Conservation (phyloP, 2,113 vertebrate genomes). For the Falcunculus frontatus region DNA sequence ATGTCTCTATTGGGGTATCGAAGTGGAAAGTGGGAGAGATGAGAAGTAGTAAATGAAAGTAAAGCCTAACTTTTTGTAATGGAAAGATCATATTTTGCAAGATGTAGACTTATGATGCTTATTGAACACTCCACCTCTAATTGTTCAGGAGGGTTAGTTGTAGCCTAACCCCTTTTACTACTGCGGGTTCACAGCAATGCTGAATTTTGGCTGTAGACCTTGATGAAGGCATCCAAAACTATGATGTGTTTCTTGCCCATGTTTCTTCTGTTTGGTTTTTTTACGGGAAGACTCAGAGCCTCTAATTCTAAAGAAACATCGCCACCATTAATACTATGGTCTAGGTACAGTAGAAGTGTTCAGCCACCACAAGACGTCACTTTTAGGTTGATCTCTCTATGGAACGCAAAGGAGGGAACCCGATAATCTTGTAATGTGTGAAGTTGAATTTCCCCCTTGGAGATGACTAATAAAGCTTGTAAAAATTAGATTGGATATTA, state of each 20-base stretch:
- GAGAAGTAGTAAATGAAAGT: neutral
- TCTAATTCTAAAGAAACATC: neutral
- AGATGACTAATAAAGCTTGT: neutral
- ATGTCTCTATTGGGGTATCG: neutral
- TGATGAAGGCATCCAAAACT: neutral
- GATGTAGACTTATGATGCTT: neutral
- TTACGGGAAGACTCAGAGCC: neutral
- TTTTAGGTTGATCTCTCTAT: neutral
- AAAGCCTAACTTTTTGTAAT: neutral
- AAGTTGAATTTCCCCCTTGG: neutral
- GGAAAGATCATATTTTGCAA: neutral
- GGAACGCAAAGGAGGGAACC: neutral
- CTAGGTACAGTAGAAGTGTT: neutral
- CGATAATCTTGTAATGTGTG: neutral
- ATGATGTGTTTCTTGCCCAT: neutral
- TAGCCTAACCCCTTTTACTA: neutral
- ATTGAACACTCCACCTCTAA: neutral
- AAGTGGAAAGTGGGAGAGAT: neutral
- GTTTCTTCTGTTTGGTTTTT: neutral
- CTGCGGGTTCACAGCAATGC: fast-evolving
- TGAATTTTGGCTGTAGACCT: neutral
- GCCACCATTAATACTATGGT: neutral
- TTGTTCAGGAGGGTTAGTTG: neutral
- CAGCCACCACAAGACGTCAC: neutral
- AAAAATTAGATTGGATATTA: neutral